A percentile compares a stretch with the other conserved stretches of the same genome.
Evolutionary conservation across 1,140 invertebrate species (phyloP).

Genomic region (Drosophila novamexicana): DNA sequence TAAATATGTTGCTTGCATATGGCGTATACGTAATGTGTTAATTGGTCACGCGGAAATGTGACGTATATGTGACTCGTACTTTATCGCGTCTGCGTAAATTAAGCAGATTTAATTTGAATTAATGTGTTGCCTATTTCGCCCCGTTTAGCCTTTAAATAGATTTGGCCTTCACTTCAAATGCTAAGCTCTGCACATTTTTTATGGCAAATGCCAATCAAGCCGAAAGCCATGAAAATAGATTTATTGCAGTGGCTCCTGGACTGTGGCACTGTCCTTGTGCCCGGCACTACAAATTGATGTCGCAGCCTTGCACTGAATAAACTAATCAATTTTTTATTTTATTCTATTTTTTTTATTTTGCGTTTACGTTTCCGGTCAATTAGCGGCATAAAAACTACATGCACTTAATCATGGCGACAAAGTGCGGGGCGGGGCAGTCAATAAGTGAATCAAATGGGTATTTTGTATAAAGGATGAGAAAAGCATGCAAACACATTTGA

Average conservation of each 20-base stretch:
- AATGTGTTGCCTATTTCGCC: conserved; percentile 20
- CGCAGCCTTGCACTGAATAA: conserved; percentile 42
- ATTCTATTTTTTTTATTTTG: not conserved
- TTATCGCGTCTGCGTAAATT: conserved; percentile 24
- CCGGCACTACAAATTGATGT: conserved; percentile 17
- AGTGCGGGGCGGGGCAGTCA: not conserved
- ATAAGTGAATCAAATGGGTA: not conserved
- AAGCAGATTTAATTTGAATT: conserved; percentile 41
- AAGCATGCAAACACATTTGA: conserved; percentile 8
- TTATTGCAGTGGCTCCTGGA: conserved; percentile 24
- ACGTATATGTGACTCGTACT: conserved; percentile 34
- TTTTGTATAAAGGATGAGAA: not conserved
- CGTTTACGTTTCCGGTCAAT: conserved; percentile 61
- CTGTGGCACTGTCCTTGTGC: conserved; percentile 12
- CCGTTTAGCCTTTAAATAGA: conserved; percentile 1
- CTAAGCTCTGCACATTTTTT: conserved; percentile 36
- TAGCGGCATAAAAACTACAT: conserved; percentile 48
- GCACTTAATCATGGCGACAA: conserved; percentile 44
- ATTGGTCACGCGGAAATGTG: conserved; percentile 22
- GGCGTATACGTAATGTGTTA: conserved; percentile 26
- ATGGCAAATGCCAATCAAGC: conserved; percentile 41
- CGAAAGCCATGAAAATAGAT: conserved; percentile 42
- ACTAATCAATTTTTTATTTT: conserved; percentile 62
- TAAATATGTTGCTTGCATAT: conserved; percentile 22
- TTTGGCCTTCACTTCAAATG: conserved; percentile 21